A percentile compares a stretch with the other conserved stretches of the same genome.
These are phyloP conservation scores for Lottia scabra DNA, from an alignment of 2,888 invertebrate genomes.

Conservation along the genomic window DNA sequence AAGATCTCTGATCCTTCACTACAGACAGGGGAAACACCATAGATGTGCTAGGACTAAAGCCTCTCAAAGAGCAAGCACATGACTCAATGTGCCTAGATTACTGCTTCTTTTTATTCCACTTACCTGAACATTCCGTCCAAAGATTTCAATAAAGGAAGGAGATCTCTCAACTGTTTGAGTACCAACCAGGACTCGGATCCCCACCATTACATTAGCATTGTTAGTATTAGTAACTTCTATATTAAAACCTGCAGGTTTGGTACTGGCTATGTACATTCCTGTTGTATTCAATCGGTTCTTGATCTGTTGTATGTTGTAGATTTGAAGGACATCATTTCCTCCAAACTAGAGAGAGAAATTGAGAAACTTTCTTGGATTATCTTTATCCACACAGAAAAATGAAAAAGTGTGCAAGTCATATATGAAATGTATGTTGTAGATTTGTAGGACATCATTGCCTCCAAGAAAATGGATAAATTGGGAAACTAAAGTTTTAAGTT, in stretches of 20 bases:
- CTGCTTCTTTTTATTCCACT: neutral
- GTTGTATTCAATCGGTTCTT: conserved; percentile 88
- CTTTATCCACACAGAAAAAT: no score
- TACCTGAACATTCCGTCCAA: conserved; percentile 61
- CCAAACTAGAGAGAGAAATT: conserved; percentile 75
- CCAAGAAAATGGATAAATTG: no score
- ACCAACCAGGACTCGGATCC: conserved; percentile 87
- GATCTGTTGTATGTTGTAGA: conserved; percentile 92
- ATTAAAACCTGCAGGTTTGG: conserved; percentile 89
- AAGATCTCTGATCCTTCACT: no score
- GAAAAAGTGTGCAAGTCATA: no score
- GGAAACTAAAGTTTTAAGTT: no score
- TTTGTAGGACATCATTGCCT: no score
- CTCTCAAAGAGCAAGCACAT: no score
- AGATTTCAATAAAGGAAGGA: conserved; percentile 74
- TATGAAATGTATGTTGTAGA: no score
- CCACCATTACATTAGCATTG: conserved; percentile 85
- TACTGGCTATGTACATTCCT: conserved; percentile 93
- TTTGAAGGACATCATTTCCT: conserved; percentile 92
- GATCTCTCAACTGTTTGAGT: conserved; percentile 83
- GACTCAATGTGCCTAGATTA: no score
- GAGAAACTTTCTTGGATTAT: neutral
- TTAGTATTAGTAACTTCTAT: conserved; percentile 90
- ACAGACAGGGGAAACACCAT: no score
- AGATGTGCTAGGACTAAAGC: no score